A percentile compares a stretch with the other conserved stretches of the same genome.
Conservation (phyloP, 2,888 invertebrate genomes). For the Mayetiola destructor region DNA sequence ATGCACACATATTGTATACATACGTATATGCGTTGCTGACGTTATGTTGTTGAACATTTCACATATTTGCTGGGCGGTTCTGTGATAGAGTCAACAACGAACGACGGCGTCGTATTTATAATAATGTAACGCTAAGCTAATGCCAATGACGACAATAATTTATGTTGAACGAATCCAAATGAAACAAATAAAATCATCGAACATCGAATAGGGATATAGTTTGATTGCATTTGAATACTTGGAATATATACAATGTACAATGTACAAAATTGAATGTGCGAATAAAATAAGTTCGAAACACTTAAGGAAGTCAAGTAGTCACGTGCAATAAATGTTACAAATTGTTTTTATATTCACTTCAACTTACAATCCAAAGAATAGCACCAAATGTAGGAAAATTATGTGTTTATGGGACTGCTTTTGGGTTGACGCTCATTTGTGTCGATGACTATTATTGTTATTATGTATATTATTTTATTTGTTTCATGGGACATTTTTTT, state of each 20-base stretch:
- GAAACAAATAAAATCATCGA: too few species aligned
- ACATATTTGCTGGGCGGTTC: constrained; percentile 7
- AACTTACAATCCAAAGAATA: constrained; percentile 4
- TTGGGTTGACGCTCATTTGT: constrained; percentile 1
- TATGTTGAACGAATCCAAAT: constrained; percentile 1
- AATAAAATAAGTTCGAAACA: constrained; percentile 15
- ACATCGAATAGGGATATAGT: too few species aligned
- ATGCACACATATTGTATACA: not conserved
- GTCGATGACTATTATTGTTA: constrained; percentile 4
- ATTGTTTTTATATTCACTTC: not conserved
- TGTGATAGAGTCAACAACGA: not conserved
- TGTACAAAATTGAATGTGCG: not conserved
- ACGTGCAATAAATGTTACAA: constrained; percentile 16
- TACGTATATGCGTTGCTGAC: not conserved
- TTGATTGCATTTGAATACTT: too few species aligned
- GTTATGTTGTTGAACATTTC: not conserved
- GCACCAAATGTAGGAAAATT: too few species aligned
- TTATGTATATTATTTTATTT: too few species aligned
- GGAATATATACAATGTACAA: too few species aligned
- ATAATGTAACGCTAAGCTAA: constrained; percentile 3
- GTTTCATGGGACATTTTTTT: constrained; percentile 3
- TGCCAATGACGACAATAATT: constrained; percentile 4
- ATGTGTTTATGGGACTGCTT: constrained; percentile 2
- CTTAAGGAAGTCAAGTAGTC: constrained; percentile 17
- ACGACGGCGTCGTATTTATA: too few species aligned